phyloP scores from a whole-genome alignment of 2,888 invertebrate species.

The Philopedon plagiatum region DNA sequence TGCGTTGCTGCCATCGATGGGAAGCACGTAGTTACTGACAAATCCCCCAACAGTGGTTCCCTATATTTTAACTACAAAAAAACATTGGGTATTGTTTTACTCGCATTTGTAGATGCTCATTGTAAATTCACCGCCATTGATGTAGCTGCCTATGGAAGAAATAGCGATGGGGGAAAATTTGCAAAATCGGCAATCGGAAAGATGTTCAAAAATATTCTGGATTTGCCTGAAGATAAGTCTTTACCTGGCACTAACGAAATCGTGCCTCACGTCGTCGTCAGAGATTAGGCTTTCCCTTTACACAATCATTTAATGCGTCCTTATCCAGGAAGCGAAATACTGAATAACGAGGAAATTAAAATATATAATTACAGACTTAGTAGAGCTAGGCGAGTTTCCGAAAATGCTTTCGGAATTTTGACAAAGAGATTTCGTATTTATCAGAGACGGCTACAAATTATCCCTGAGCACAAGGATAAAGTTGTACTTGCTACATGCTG shows the following conservation, averaged over 20 bases:
- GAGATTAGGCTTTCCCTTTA: slow-evolving; percentile 32
- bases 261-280: slow-evolving; percentile 24
- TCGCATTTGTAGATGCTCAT: slow-evolving; percentile 15
- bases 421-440: not conserved
- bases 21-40: slow-evolving; percentile 54
- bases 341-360: slow-evolving; percentile 1
- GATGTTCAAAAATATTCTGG: not conserved
- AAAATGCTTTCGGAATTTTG: slow-evolving; percentile 53
- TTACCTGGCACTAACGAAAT: not conserved
- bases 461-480: slow-evolving; percentile 12
- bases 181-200: not conserved
- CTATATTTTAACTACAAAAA: slow-evolving; percentile 15
- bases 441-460: not conserved
- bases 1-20: slow-evolving; percentile 56
- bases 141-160: not conserved
- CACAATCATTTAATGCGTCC: slow-evolving; percentile 24
- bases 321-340: slow-evolving; percentile 15
- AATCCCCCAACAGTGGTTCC: slow-evolving; percentile 52
- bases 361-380: slow-evolving; percentile 51
- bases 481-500: slow-evolving; percentile 20
- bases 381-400: slow-evolving; percentile 45
- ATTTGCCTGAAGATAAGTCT: slow-evolving; percentile 1
- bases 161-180: slow-evolving; percentile 11
- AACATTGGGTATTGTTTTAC: slow-evolving; percentile 21
- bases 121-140: slow-evolving; percentile 9